These are phyloP conservation scores for Heterochromis multidens DNA, from an alignment of 2,113 vertebrate species.

Conservation along the genomic window DNA sequence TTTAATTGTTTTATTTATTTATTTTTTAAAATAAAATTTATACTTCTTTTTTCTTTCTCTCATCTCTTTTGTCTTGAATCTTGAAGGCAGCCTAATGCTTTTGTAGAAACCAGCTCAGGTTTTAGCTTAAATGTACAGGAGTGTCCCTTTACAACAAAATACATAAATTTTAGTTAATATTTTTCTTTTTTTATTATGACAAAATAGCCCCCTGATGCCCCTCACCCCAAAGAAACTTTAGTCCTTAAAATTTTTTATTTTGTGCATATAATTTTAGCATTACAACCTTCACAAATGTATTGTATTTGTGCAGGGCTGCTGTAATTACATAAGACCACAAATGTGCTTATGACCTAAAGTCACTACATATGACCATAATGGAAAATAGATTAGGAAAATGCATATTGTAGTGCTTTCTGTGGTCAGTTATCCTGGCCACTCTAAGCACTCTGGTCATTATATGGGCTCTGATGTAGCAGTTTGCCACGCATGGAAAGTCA, in stretches of 20 bases:
- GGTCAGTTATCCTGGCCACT: not conserved
- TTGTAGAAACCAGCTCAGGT: not conserved
- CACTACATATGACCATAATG: not conserved
- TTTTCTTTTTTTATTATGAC: not conserved
- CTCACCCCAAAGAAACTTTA: not conserved
- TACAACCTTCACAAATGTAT: not conserved
- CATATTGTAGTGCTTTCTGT: not conserved
- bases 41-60: not conserved
- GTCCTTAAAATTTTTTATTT: not conserved
- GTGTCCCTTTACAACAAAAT: not conserved
- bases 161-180: not conserved
- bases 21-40: not conserved
- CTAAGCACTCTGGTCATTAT: conserved; percentile 39
- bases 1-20: not conserved
- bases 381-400: conserved; percentile 26
- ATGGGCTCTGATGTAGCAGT: conserved; percentile 6
- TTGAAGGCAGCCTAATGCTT: too few relatives aligned
- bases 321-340: not conserved
- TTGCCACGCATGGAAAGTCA: not conserved
- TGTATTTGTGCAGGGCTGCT: not conserved
- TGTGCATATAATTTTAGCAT: not conserved
- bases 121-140: not conserved
- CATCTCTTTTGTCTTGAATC: not conserved
- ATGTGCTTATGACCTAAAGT: not conserved
- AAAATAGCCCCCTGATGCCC: not conserved